A percentile compares a stretch with the other conserved stretches of the same genome.
Evolutionary conservation across 2,797 vertebrate species (phyloP).

Genomic region (Syngnathus acus): DNA sequence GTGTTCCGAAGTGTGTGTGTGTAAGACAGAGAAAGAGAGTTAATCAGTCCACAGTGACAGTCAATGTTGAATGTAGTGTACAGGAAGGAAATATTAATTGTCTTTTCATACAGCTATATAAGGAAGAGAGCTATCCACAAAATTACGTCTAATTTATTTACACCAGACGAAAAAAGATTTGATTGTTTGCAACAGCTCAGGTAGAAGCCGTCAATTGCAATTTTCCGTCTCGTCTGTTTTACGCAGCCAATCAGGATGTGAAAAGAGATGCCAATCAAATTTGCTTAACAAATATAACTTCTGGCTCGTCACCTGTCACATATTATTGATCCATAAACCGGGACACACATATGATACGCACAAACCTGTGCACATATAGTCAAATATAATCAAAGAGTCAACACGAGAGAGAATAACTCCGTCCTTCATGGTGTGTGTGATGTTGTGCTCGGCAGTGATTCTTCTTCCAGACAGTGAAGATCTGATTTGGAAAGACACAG

Average conservation of each 20-base stretch:
- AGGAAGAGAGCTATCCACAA: too few species aligned
- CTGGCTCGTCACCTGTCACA: not conserved
- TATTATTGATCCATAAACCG: not conserved
- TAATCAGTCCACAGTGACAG: not conserved
- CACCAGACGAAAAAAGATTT: not conserved
- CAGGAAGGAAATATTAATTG: not conserved
- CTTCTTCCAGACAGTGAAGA: constrained; percentile 33
- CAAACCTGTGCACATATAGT: not conserved
- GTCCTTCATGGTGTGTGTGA: not conserved
- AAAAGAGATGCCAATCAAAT: not conserved
- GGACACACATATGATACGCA: not conserved
- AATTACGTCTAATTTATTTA: too few species aligned
- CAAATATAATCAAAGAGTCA: not conserved
- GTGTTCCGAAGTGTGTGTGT: constrained; percentile 43
- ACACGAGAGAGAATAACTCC: not conserved
- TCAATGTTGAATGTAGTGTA: not conserved
- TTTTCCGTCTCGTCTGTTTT: not conserved
- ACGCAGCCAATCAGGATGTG: not conserved
- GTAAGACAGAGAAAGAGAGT: not conserved
- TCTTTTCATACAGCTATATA: not conserved
- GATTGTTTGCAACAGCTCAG: not conserved
- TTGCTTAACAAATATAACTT: not conserved
- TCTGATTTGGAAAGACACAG: constrained; percentile 38
- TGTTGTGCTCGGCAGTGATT: constrained; percentile 8
- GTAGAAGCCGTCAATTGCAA: not conserved